Conservation (phyloP, 2,888 invertebrate genomes). For the Drosophila kambysellisi region DNA sequence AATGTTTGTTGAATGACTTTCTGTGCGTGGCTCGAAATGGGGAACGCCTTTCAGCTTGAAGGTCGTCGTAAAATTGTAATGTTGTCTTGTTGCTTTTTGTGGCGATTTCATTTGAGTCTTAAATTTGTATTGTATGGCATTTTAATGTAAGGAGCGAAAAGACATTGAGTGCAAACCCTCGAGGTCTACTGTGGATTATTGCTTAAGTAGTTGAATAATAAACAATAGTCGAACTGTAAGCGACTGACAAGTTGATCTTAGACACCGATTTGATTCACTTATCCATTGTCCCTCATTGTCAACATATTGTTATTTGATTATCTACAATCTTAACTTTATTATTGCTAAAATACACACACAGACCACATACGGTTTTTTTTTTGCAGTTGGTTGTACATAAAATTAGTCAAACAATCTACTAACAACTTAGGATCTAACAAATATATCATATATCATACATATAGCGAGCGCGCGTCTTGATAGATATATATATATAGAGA, state of each 20-base stretch:
- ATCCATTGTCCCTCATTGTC: neutral
- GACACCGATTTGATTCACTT: neutral
- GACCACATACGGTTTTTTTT: constrained; percentile 14
- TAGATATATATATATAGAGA: constrained; percentile 27
- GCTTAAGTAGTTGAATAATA: neutral
- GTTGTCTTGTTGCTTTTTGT: constrained; percentile 33
- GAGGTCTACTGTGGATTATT: constrained; percentile 7
- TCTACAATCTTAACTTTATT: constrained; percentile 60
- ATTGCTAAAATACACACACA: constrained; percentile 48
- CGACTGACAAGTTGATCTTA: constrained; percentile 48
- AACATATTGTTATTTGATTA: constrained; percentile 22
- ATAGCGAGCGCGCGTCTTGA: constrained; percentile 55
- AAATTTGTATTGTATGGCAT: constrained; percentile 29
- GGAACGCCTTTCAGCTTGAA: constrained; percentile 35
- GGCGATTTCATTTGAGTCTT: constrained; percentile 49
- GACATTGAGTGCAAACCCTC: constrained; percentile 5
- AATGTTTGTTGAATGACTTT: constrained; percentile 52
- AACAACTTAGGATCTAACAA: constrained; percentile 67
- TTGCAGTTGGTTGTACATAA: constrained; percentile 58
- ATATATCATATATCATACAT: constrained; percentile 59
- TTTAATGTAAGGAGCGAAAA: constrained; percentile 8
- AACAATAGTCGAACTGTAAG: constrained; percentile 26
- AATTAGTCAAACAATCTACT: constrained; percentile 75
- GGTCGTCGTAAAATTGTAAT: constrained; percentile 61
- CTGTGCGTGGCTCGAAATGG: constrained; percentile 59